Conservation (phyloP, 2,888 invertebrate species). For the Cryptocheilus praepositus region DNA sequence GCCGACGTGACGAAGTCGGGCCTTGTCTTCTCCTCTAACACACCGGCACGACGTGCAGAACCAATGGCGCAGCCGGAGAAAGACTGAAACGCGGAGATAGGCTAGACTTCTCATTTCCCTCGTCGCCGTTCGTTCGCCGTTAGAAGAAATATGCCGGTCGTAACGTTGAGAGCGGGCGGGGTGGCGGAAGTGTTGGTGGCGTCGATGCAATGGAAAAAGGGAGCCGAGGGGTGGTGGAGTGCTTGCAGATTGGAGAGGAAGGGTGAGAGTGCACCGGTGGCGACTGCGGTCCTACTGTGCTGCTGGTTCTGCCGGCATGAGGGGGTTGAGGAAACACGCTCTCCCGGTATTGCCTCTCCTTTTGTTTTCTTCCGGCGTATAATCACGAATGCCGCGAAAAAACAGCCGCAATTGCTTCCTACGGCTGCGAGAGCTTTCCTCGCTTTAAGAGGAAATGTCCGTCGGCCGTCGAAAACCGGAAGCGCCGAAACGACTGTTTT, state of each 20-base stretch:
- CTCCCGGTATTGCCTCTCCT: conserved; percentile 34
- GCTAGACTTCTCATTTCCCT: conserved; percentile 30
- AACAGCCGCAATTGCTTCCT: conserved; percentile 34
- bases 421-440: conserved; percentile 12
- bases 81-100: not conserved
- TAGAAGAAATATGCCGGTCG: conserved; percentile 36
- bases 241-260: not conserved
- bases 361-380: conserved; percentile 46
- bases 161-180: not conserved
- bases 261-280: not conserved
- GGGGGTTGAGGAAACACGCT: conserved; percentile 5
- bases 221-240: not conserved
- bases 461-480: too few species aligned
- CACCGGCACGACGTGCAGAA: too few species aligned
- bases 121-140: conserved; percentile 12
- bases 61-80: conserved; percentile 9
- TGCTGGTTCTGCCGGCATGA: too few species aligned
- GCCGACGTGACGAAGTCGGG: not conserved
- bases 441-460: conserved; percentile 4
- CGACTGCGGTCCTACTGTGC: too few species aligned
- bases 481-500: too few species aligned
- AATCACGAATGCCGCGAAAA: conserved; percentile 46
- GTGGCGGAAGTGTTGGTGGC: not conserved
- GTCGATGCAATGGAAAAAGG: not conserved
- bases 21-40: too few species aligned